Base-by-base conservation (phyloP, 2,797 vertebrate species). In the Trachops cirrhosus region DNA sequence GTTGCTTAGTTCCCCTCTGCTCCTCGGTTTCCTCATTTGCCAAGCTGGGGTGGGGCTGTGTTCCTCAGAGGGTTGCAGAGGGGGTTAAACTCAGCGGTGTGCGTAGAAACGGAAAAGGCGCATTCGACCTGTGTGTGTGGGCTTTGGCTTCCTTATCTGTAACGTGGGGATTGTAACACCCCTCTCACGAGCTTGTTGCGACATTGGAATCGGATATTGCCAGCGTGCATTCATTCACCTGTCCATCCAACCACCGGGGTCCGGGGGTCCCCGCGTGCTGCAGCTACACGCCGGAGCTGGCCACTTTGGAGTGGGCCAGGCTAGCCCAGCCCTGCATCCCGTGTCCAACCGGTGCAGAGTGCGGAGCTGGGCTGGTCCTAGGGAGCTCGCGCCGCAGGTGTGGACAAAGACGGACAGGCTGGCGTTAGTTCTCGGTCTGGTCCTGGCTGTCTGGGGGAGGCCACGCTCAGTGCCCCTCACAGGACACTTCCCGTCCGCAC, bases 21-120 rank as follows among this genome's bases (percentile, higher is more conserved):
- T 18, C 12, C 32, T 14, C 74, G 11, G 3, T 78, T 50, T 59
- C 80, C 80, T 64, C 46, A 1, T 46, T 32, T n/a, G 41, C 37
- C 18, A 83, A 88, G 52, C 1, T 67, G 68, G 54, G 34, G 10
- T 64, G 24, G 9, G 9, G 24, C 0, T 9, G 3, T 3, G 32
- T 10, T 10, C 26, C 46, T 64, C 22, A 0, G 3, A 41, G 64
- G 9, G 14, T 32, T 9, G 4, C 0, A 21, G 15, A 5, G 5
- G 64, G 19, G n/a, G 37, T 46, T 32, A 18, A 21, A 19, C 3
- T 18, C 54, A 9, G 9, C 12, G 6, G 24, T 7, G 2, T 22
- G 32, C 0, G 0, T 0, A 1, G 9, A 18, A 44, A 26, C 12
- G 5, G 54, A n/a, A 21, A 46, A 54, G 52, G 18, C 2, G 24